These are phyloP conservation scores for Melolontha melolontha DNA, from an alignment of 2,888 invertebrate genomes.

Conservation along the genomic window DNA sequence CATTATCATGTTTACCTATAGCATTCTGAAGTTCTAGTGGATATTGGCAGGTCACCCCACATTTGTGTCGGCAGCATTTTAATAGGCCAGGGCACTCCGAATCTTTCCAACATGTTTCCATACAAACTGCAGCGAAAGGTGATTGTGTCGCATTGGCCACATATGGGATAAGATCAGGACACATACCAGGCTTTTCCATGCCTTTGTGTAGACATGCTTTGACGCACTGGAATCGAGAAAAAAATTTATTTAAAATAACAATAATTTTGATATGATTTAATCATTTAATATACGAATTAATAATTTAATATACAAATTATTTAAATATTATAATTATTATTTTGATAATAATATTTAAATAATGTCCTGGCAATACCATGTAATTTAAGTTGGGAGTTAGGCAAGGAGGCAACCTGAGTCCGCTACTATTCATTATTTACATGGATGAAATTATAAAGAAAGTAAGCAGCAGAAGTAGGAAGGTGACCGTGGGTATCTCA, in stretches of 20 bases:
- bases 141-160: slow-evolving; percentile 56
- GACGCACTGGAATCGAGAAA: slow-evolving; percentile 68
- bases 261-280: no score
- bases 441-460: no score
- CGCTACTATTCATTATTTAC: no score
- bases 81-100: slow-evolving; percentile 76
- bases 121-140: slow-evolving; percentile 72
- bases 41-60: slow-evolving; percentile 77
- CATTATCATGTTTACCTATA: slow-evolving; percentile 65
- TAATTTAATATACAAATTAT: no score
- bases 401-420: no score
- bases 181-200: slow-evolving; percentile 65
- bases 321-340: no score
- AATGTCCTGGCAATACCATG: no score
- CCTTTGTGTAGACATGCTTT: slow-evolving; percentile 69
- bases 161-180: slow-evolving; percentile 57
- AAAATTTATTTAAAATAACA: background rate
- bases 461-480: no score
- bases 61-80: slow-evolving; percentile 77
- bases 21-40: slow-evolving; percentile 71
- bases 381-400: no score
- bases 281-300: no score
- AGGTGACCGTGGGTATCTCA: no score
- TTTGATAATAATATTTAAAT: no score
- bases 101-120: slow-evolving; percentile 73